Percentiles rank a stretch among this genome's conserved stretches.
phyloP scores from a whole-genome alignment of 2,113 vertebrate species.

The Bagarius yarrelli region DNA sequence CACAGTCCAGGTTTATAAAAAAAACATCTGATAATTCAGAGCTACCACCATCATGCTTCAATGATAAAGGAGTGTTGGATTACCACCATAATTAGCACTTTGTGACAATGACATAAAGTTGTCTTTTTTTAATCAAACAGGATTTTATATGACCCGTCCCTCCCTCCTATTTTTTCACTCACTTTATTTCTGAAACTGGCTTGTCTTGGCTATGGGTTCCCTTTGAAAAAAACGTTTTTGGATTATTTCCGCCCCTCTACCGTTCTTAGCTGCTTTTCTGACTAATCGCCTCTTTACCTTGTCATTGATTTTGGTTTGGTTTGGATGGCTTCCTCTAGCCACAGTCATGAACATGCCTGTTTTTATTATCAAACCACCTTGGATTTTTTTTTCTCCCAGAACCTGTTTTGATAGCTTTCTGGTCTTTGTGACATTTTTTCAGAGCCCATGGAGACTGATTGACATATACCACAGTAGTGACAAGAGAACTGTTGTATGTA shows the following conservation, averaged over 20 bases:
- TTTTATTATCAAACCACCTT: neutral
- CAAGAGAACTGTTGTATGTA: too few species aligned
- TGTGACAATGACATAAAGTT: neutral
- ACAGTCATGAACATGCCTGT: neutral
- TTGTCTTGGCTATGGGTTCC: neutral
- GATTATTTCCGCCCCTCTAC: neutral
- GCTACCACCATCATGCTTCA: neutral
- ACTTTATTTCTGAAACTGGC: neutral
- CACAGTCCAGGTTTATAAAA: neutral
- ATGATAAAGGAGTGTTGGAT: neutral
- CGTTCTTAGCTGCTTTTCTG: neutral
- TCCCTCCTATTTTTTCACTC: too few species aligned
- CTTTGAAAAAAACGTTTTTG: neutral
- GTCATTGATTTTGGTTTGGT: neutral
- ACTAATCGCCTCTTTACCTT: neutral
- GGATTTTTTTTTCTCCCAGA: neutral
- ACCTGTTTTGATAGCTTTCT: neutral
- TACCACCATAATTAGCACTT: neutral
- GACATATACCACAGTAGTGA: neutral
- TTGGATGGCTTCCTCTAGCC: neutral
- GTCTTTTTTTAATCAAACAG: too few species aligned
- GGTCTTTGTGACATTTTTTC: neutral
- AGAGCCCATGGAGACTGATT: neutral
- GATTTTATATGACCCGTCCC: too few species aligned
- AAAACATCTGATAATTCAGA: neutral